Conservation (phyloP, 53 echinoderm and acorn worm species). For the Luidia sarsii region DNA sequence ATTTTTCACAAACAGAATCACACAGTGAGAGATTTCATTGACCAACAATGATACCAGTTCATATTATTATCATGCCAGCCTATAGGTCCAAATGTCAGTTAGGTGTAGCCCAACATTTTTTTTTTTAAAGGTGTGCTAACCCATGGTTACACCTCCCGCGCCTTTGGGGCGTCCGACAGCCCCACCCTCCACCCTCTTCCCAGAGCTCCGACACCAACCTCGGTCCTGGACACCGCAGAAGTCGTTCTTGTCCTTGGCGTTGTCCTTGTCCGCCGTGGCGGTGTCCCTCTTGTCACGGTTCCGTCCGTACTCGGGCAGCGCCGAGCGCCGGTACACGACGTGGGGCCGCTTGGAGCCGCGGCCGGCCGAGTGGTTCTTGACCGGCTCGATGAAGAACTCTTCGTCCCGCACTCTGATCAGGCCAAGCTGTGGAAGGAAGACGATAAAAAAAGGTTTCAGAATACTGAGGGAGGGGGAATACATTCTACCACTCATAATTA, state of each 20-base stretch:
- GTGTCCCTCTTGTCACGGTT: too few relatives aligned
- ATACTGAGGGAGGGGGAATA: too few relatives aligned
- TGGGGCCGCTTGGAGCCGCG: conserved; percentile 63
- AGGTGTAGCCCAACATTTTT: too few relatives aligned
- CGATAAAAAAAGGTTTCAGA: neutral
- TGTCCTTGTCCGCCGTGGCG: neutral
- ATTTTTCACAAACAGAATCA: too few relatives aligned
- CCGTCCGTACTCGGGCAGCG: conserved; percentile 20
- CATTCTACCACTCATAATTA: too few relatives aligned
- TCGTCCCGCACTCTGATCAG: conserved; percentile 55
- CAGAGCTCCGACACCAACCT: conserved; percentile 25
- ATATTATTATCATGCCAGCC: too few relatives aligned
- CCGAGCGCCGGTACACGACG: conserved; percentile 70
- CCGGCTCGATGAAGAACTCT: conserved; percentile 88
- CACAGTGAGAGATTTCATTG: too few relatives aligned
- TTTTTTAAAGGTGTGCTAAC: neutral
- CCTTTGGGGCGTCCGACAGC: too few relatives aligned
- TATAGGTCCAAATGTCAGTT: too few relatives aligned
- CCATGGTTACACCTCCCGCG: too few relatives aligned
- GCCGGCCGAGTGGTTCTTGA: conserved; percentile 34
- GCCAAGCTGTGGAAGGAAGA: conserved; percentile 58
- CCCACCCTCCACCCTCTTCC: too few relatives aligned
- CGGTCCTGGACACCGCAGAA: conserved; percentile 47
- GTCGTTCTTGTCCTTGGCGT: conserved; percentile 2
- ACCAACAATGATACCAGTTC: too few relatives aligned